Base-by-base conservation (phyloP, 2,797 vertebrate species). In the Heteromormyrus szaboi region DNA sequence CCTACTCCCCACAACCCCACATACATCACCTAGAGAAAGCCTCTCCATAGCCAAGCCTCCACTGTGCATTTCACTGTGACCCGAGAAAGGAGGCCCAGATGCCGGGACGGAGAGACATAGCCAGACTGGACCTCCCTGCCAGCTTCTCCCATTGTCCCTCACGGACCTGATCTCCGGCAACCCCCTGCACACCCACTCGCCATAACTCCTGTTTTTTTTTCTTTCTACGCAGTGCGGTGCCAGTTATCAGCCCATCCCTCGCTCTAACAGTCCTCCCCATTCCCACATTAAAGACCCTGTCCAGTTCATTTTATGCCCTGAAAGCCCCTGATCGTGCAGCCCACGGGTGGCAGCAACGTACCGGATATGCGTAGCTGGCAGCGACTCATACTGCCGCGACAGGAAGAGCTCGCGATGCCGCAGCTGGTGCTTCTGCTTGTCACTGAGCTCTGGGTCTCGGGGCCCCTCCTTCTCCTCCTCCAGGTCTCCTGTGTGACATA, bases 401-500 rank as follows among this genome's bases (percentile, higher is more conserved):
- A 99, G 95, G 92, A 99, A 99, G 90, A 99, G 97, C 90, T 99
- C 98, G 94, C 98, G 96, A 93, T 99, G 98, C 91, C 98, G 97
- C 93, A 99, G 93, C 92, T 99, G 98, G 94, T 99, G 98, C 93
- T 98, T 99, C 95, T 99, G 98, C 95, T 99, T 99, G 93, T 99
- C 98, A 88, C 96, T 97, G 91, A 98, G 93, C 12, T 99, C 98
- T 46, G 96, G 93, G 91, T 98, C 97, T 92, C 95, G 91, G 17
- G 97, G 93, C 79, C 93, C 95, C 94, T 96, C 96, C 92, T 93
- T 95, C 90, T 96, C 96, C 93, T 96, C 96, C 90, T 96, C 88
- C 17, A 89, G 95, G 95, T 99, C 98, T 96, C 98, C 98, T 99
- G 96, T 93, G 94, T 62, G 22, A 41, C 11, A 88, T 2, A 54